Base-by-base conservation (phyloP, 2,888 invertebrate species). In the Tetropium fuscum region DNA sequence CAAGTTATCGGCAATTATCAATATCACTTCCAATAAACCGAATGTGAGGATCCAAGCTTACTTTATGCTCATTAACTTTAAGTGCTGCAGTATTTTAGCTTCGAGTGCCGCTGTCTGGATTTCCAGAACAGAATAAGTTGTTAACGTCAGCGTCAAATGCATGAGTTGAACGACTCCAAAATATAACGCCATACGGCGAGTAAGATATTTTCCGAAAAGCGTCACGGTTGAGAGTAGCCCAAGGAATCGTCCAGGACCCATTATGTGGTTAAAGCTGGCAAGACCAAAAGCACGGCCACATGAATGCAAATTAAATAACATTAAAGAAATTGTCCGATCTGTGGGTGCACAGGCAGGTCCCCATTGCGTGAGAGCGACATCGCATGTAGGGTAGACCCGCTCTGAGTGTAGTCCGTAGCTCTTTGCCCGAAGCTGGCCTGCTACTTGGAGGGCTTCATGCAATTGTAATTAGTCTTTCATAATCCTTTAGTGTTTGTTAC, bases 381-480 rank as follows among this genome's bases (percentile, higher is more conserved):
- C 63, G 68, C 68, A 68, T 69, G 68, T 59, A 59, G 53, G 54
- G 63, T 63, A 58, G 57, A 56, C 32, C n/a, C 16, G 51, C 41
- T 49, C 43, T 47, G 34, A 45, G 47, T 43, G 38, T 45, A 54
- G 40, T 36, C n/a, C 34, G 45, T 53, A 41, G 49, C 58, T 56
- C 57, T 59, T 15, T 36, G 71, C 70, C 69, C 63, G 68, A 63
- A 77, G 76, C 75, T 57, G 54, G 66, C 57, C 68, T 68, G 76
- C 77, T 78, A 77, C 77, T 76, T 77, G 76, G 74, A 77, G 76
- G 74, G 71, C 69, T 68, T 67, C 74, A 76, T 75, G 76, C 75
- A 72, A 74, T 69, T 60, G 70, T 73, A 76, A 74, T 75, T 73
- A 73, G 38, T 56, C 64, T 60, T 69, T 65, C 69, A 63, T 71